These are phyloP conservation scores for Phenganax stokvisi DNA, from an alignment of 92 coral and sea anemone genomes.

Conservation along the genomic window DNA sequence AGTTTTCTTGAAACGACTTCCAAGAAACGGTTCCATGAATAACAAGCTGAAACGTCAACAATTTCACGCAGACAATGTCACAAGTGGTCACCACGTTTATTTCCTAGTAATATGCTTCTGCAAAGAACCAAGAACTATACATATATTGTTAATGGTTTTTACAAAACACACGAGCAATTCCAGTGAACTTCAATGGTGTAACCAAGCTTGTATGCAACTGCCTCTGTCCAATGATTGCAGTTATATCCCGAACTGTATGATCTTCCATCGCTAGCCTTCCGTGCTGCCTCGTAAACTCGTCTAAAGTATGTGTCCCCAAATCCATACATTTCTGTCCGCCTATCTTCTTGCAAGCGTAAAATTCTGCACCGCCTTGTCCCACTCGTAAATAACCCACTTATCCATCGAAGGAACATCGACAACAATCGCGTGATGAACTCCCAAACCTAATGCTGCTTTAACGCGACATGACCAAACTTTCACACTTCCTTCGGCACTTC, in stretches of 20 bases:
- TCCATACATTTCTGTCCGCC: slow-evolving; percentile 13
- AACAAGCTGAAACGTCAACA: no score
- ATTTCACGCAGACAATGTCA: no score
- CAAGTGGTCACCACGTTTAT: no score
- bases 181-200: neutral
- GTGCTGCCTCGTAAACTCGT: neutral
- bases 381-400: neutral
- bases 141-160: neutral
- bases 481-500: neutral
- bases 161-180: neutral
- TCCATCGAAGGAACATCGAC: neutral
- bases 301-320: neutral
- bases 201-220: neutral
- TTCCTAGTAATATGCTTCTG: no score
- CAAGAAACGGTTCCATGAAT: no score
- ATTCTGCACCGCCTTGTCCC: neutral
- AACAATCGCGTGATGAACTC: neutral
- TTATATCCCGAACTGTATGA: neutral
- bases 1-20: no score
- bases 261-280: neutral
- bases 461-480: slow-evolving; percentile 8
- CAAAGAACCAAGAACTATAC: no score
- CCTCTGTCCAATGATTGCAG: slow-evolving; percentile 12
- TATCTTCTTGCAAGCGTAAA: neutral
- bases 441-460: slow-evolving; percentile 10